Percentiles rank a stretch among this genome's conserved stretches.
Evolutionary conservation across 2,113 vertebrate genomes (phyloP).

Genomic region (Orientallactaga bullata): DNA sequence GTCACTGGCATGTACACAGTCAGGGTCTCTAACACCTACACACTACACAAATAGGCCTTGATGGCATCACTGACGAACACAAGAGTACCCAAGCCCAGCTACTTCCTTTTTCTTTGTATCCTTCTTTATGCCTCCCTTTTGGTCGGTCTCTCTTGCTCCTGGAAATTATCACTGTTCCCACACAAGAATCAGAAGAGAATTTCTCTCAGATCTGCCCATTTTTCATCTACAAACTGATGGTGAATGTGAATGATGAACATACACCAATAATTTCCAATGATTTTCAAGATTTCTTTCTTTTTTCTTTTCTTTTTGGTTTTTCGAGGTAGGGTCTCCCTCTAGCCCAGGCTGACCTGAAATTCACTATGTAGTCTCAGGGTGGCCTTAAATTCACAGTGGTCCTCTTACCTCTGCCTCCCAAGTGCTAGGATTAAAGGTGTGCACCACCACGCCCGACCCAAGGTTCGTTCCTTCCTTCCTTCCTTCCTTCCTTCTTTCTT

Average conservation of each 20-base stretch:
- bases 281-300: not conserved
- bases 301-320: not conserved
- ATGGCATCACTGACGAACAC: not conserved
- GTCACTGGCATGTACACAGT: not conserved
- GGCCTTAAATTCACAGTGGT: no score
- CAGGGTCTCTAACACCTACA: constrained; percentile 43
- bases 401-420: no score
- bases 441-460: no score
- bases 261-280: not conserved
- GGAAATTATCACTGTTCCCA: not conserved
- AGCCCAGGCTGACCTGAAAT: no score
- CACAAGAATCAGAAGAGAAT: constrained; percentile 33
- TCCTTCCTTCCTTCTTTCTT: no score
- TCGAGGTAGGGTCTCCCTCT: no score
- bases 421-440: no score
- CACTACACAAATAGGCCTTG: not conserved
- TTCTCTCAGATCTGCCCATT: not conserved
- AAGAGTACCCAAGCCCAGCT: not conserved
- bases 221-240: constrained; percentile 50
- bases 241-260: not conserved
- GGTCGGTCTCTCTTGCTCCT: not conserved
- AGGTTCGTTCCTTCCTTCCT: no score
- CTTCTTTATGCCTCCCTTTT: not conserved
- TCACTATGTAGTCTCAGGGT: no score
- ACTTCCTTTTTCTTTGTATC: not conserved